Evolutionary conservation across 1,140 invertebrate genomes (phyloP).

Genomic region (Lordiphosa mommai): DNA sequence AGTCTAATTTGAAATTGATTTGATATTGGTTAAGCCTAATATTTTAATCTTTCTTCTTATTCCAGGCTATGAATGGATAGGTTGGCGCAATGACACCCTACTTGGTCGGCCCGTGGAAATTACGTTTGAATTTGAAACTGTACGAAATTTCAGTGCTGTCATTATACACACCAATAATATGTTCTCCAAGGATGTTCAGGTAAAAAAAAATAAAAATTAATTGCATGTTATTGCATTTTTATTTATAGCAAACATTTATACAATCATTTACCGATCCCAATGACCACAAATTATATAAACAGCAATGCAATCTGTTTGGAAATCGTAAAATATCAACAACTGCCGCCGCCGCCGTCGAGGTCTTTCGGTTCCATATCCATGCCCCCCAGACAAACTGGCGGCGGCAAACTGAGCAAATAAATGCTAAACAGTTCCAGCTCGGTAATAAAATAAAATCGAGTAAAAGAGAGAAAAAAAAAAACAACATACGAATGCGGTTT

Average conservation of each 20-base stretch:
- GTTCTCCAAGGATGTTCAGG: slow-evolving; percentile 86
- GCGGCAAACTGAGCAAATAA: slow-evolving; percentile 63
- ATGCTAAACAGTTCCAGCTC: slow-evolving; percentile 55
- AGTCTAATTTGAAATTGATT: too few species aligned
- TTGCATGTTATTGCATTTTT: background rate
- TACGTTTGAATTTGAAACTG: slow-evolving; percentile 88
- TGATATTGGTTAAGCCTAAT: too few species aligned
- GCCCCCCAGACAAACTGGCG: slow-evolving; percentile 63
- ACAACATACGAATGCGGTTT: slow-evolving; percentile 26
- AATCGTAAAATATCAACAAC: slow-evolving; percentile 59
- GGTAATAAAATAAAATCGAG: slow-evolving; percentile 60
- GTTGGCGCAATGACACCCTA: slow-evolving; percentile 88
- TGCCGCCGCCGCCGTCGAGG: background rate
- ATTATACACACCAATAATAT: slow-evolving; percentile 88
- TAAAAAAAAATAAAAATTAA: slow-evolving; percentile 54
- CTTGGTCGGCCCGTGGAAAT: slow-evolving; percentile 84
- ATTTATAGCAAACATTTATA: slow-evolving; percentile 7
- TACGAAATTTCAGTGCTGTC: slow-evolving; percentile 88
- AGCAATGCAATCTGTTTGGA: slow-evolving; percentile 42
- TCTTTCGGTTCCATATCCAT: background rate
- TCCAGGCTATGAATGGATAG: slow-evolving; percentile 92
- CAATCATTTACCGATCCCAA: slow-evolving; percentile 22
- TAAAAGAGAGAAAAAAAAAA: slow-evolving; percentile 14
- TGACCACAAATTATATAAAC: slow-evolving; percentile 45
- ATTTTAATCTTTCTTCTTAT: slow-evolving; percentile 33